These are phyloP conservation scores for Lasioglossum lativentre DNA, from an alignment of 2,888 invertebrate species.

Conservation along the genomic window DNA sequence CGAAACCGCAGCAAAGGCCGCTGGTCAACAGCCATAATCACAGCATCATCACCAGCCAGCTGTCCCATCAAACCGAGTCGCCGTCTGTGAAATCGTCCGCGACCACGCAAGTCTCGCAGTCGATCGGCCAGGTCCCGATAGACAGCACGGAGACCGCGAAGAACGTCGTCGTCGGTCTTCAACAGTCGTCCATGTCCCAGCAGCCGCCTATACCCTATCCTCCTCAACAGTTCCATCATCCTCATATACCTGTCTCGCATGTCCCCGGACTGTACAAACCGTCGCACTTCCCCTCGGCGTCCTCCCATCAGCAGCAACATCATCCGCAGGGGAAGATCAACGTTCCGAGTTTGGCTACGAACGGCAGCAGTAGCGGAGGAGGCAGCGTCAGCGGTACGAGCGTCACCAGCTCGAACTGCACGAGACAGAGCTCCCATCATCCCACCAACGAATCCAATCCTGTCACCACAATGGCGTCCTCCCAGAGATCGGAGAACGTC, in stretches of 20 bases:
- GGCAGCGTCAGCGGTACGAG: slow-evolving; percentile 39
- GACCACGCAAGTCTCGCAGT: slow-evolving; percentile 48
- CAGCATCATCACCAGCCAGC: slow-evolving; percentile 76
- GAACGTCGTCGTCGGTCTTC: slow-evolving; percentile 55
- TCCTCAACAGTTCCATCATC: slow-evolving; percentile 76
- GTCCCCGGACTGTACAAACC: slow-evolving; percentile 79
- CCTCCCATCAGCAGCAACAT: slow-evolving; percentile 61
- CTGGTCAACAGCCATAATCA: slow-evolving; percentile 77
- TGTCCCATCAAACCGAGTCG: slow-evolving; percentile 73
- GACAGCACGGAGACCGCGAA: slow-evolving; percentile 65
- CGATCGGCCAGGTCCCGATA: slow-evolving; percentile 45
- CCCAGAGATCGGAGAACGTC: slow-evolving; percentile 57
- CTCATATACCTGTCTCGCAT: slow-evolving; percentile 78
- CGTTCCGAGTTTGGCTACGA: slow-evolving; percentile 47
- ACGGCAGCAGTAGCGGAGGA: slow-evolving; percentile 44
- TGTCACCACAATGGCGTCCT: slow-evolving; percentile 37
- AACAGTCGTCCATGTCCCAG: slow-evolving; percentile 60
- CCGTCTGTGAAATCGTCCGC: slow-evolving; percentile 63
- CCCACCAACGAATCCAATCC: slow-evolving; percentile 40
- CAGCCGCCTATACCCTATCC: slow-evolving; percentile 69
- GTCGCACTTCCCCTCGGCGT: slow-evolving; percentile 72
- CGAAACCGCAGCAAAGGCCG: slow-evolving; percentile 77
- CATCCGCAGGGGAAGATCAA: slow-evolving; percentile 64
- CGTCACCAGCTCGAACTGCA: slow-evolving; percentile 43
- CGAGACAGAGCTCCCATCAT: slow-evolving; percentile 62